phyloP scores from a whole-genome alignment of 2,888 invertebrate genomes.

The Gnatocerus cornutus region DNA sequence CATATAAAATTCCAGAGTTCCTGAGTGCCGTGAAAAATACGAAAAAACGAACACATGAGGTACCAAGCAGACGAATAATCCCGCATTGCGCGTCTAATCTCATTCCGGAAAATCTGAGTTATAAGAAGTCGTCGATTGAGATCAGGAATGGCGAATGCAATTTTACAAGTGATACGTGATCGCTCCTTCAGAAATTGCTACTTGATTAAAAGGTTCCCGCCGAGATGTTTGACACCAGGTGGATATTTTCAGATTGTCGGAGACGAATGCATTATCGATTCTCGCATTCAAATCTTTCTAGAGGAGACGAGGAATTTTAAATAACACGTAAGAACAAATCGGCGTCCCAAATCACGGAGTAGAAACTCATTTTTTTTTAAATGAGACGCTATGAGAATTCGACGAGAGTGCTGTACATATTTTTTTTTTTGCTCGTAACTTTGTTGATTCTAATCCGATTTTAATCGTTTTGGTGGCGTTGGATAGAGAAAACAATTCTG shows the following conservation, averaged over 20 bases:
- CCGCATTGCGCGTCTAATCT: conserved; percentile 13
- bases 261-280: conserved; percentile 26
- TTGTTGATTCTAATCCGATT: no score
- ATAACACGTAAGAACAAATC: neutral
- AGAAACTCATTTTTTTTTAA: conserved; percentile 19
- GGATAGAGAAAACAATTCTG: no score
- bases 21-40: neutral
- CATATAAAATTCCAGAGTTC: conserved; percentile 1
- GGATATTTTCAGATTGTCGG: conserved; percentile 13
- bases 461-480: no score
- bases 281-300: neutral
- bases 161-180: conserved; percentile 37
- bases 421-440: no score
- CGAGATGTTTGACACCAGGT: conserved; percentile 26
- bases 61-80: conserved; percentile 5
- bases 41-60: conserved; percentile 1
- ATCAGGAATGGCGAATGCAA: conserved; percentile 33
- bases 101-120: conserved; percentile 8
- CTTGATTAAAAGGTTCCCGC: conserved; percentile 31
- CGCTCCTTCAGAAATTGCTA: conserved; percentile 26
- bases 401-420: no score
- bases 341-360: neutral
- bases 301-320: neutral
- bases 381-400: no score
- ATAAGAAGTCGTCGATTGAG: conserved; percentile 20